Conservation (phyloP, 53 echinoderm and acorn worm genomes). For the Echinarachnius parma region DNA sequence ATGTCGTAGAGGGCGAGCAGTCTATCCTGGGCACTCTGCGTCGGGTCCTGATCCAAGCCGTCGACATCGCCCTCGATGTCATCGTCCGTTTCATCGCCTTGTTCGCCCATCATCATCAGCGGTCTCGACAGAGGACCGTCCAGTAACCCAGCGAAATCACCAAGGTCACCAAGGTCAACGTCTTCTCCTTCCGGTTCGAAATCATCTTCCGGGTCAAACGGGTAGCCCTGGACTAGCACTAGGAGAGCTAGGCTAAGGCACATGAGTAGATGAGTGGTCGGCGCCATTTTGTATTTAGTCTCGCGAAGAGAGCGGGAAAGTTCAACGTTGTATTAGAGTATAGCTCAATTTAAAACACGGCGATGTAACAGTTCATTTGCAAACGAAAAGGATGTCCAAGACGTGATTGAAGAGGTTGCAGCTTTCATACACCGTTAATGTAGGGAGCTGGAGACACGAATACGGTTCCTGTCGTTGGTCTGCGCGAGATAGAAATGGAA, state of each 20-base stretch:
- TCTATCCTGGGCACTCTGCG: slow-evolving; percentile 15
- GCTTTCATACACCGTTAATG: too few species aligned
- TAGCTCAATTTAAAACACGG: too few species aligned
- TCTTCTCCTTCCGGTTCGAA: background rate
- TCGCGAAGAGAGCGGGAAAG: too few species aligned
- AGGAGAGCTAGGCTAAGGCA: slow-evolving; percentile 22
- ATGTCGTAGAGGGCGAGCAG: background rate
- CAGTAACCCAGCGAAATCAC: background rate
- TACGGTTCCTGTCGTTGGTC: too few species aligned
- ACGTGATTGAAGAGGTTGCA: too few species aligned
- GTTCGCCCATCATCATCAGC: background rate
- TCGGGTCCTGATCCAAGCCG: background rate
- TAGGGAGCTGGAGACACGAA: too few species aligned
- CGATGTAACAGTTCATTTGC: too few species aligned
- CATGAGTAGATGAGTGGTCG: slow-evolving; percentile 12
- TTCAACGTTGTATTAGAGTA: too few species aligned
- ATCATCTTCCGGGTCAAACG: slow-evolving; percentile 6
- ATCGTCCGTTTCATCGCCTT: background rate
- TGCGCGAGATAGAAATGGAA: too few species aligned
- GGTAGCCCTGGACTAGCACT: slow-evolving; percentile 9
- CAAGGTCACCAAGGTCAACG: background rate
- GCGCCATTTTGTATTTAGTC: slow-evolving; percentile 34
- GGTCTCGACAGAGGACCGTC: background rate
- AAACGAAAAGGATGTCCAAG: too few species aligned
- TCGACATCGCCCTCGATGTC: background rate